phyloP scores from a whole-genome alignment of 2,888 invertebrate genomes.

The Cistogaster globosa region DNA sequence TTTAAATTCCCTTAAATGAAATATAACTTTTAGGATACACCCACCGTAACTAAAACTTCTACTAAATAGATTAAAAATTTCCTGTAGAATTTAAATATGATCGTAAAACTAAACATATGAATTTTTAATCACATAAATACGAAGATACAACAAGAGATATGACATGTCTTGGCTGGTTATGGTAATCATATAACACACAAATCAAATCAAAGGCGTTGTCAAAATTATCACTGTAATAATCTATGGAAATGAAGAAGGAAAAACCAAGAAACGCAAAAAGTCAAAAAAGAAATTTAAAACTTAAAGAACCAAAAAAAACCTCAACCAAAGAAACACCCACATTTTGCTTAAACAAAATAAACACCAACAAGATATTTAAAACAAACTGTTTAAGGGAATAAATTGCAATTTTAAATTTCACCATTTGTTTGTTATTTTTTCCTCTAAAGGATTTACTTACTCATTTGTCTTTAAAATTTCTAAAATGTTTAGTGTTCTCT shows the following conservation, averaged over 20 bases:
- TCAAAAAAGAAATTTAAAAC: constrained; percentile 52
- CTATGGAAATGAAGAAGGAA: constrained; percentile 19
- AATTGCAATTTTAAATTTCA: constrained; percentile 21
- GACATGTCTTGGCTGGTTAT: constrained; percentile 35
- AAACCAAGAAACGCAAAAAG: neutral
- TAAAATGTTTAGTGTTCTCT: neutral
- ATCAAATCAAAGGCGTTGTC: constrained; percentile 65
- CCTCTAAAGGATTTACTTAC: constrained; percentile 41
- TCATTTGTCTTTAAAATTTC: constrained; percentile 1
- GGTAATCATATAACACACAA: constrained; percentile 52
- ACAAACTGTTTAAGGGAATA: constrained; percentile 29
- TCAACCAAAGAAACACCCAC: constrained; percentile 49
- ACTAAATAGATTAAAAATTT: constrained; percentile 26
- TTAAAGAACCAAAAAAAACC: constrained; percentile 14
- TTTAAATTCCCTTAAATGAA: constrained; percentile 5
- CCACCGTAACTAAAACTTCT: constrained; percentile 37
- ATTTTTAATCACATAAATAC: constrained; percentile 20
- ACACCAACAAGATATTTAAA: constrained; percentile 17
- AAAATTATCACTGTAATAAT: constrained; percentile 62
- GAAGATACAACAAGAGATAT: constrained; percentile 35
- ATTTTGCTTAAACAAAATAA: constrained; percentile 28
- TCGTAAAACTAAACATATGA: constrained; percentile 44
- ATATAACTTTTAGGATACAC: constrained; percentile 45
- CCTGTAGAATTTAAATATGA: constrained; percentile 21
- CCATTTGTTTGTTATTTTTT: too few species aligned